Percentiles rank a stretch among this genome's conserved stretches.
Conservation (phyloP, 2,888 invertebrate species). For the Deroplatys truncata region DNA sequence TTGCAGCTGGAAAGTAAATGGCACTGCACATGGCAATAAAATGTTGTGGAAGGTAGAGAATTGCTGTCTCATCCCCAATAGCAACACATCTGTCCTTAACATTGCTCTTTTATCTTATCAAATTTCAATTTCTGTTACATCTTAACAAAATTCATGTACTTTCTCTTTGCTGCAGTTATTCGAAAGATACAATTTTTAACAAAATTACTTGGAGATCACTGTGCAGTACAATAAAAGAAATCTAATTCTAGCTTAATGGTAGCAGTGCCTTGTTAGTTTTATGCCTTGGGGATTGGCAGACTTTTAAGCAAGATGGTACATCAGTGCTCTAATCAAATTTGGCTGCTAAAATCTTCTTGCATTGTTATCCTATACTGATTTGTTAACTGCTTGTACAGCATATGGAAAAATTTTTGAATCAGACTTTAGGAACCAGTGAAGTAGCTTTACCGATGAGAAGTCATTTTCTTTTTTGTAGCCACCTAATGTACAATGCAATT, state of each 20-base stretch:
- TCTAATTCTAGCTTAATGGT: background rate
- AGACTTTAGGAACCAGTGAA: background rate
- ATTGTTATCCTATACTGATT: background rate
- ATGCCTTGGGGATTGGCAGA: background rate
- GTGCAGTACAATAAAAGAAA: background rate
- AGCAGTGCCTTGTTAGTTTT: background rate
- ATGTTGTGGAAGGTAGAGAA: background rate
- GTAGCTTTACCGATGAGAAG: background rate
- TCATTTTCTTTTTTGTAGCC: background rate
- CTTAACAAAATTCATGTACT: background rate
- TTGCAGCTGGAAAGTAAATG: conserved; percentile 45
- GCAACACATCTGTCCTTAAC: background rate
- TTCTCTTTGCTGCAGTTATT: background rate
- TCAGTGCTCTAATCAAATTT: background rate
- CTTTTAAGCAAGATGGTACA: background rate
- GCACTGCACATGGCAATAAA: background rate
- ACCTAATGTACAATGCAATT: background rate
- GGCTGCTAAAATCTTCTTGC: background rate
- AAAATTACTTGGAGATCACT: background rate
- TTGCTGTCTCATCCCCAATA: background rate
- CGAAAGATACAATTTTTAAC: background rate
- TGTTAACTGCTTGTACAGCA: background rate
- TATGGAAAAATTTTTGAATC: background rate
- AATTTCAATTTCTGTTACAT: background rate
- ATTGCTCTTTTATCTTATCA: background rate